Conservation (phyloP, 2,888 invertebrate genomes). For the Linnaemya tessellans region DNA sequence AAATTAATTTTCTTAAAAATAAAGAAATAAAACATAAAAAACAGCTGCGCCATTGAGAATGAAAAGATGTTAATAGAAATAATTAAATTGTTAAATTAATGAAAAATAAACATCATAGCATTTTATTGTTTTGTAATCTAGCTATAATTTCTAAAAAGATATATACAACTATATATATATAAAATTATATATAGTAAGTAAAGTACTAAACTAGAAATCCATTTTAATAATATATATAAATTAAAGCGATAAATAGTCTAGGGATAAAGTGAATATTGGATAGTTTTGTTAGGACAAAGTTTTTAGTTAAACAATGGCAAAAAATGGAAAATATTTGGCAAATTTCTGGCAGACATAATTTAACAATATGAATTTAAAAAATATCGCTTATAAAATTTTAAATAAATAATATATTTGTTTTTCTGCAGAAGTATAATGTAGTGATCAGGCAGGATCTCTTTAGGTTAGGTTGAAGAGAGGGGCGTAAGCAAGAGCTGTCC, state of each 20-base stretch:
- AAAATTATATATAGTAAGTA: conserved; percentile 1
- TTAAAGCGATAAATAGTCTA: conserved; percentile 7
- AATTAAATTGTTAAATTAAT: conserved; percentile 27
- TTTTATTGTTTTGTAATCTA: conserved; percentile 71
- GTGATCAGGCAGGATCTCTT: too few relatives aligned
- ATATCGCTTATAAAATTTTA: too few relatives aligned
- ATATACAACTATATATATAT: conserved; percentile 7
- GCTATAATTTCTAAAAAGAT: conserved; percentile 51
- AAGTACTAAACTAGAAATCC: conserved; percentile 38
- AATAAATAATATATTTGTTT: too few relatives aligned
- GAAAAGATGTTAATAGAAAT: conserved; percentile 35
- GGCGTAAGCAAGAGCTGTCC: too few relatives aligned
- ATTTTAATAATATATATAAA: conserved; percentile 40
- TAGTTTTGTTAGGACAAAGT: not conserved
- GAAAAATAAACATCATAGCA: conserved; percentile 55
- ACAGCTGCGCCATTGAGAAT: conserved; percentile 59
- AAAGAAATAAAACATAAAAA: conserved; percentile 10
- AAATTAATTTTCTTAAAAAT: conserved; percentile 25
- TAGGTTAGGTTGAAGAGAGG: too few relatives aligned
- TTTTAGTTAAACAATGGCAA: not conserved
- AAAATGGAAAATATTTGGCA: too few relatives aligned
- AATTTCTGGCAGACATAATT: too few relatives aligned
- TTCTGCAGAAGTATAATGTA: too few relatives aligned
- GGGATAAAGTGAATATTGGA: conserved; percentile 31
- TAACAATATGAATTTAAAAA: too few relatives aligned